Conservation (phyloP, 2,888 invertebrate genomes). For the Disparrhopalites patrizii region DNA sequence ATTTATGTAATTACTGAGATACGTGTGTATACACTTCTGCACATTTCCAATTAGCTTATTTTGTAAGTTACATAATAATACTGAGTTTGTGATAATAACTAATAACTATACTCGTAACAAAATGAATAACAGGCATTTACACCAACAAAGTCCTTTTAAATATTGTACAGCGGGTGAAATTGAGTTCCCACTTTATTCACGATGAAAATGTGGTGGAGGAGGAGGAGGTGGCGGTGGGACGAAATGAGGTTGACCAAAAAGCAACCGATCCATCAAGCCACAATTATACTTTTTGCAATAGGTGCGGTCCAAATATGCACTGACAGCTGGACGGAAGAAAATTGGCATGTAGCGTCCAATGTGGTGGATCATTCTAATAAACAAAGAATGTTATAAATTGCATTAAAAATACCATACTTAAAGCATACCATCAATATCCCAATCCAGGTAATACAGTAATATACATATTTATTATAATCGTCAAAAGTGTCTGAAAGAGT, state of each 20-base stretch:
- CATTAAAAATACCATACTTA: not conserved
- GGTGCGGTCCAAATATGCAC: not conserved
- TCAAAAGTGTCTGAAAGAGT: not conserved
- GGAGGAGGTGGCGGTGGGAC: not conserved
- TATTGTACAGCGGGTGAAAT: no score
- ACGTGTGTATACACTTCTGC: no score
- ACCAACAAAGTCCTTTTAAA: no score
- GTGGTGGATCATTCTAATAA: not conserved
- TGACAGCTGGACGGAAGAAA: not conserved
- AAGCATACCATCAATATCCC: not conserved
- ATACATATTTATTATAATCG: not conserved
- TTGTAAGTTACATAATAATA: no score
- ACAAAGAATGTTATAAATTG: not conserved
- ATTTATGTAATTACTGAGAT: no score
- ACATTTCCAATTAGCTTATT: no score
- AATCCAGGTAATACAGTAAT: not conserved
- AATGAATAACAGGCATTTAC: no score
- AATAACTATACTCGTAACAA: no score
- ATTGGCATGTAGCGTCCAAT: not conserved
- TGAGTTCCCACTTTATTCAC: no score
- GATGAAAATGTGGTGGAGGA: not conserved
- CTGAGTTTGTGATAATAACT: no score
- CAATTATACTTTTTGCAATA: not conserved
- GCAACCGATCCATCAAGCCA: not conserved
- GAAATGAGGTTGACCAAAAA: not conserved